phyloP scores from a whole-genome alignment of 1,140 invertebrate species.

The Caerostris extrusa region DNA sequence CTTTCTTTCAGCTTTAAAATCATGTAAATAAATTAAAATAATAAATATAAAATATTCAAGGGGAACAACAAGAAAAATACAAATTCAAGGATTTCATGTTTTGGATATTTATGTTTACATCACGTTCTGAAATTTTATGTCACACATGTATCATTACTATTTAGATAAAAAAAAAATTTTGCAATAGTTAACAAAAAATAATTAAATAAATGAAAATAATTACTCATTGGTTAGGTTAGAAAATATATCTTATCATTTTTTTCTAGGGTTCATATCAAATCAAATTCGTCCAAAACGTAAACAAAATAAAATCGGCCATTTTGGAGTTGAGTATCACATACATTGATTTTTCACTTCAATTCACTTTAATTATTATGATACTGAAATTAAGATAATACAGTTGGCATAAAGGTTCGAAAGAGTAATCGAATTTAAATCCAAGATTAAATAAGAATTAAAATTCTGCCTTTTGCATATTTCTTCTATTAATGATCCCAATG shows the following conservation, averaged over 20 bases:
- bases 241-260: neutral
- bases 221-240: too few species aligned
- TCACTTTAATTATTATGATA: neutral
- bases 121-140: neutral
- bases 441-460: too few species aligned
- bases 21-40: too few species aligned
- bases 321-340: constrained; percentile 12
- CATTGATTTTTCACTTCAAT: neutral
- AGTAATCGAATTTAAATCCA: too few species aligned
- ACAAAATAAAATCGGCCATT: constrained; percentile 54
- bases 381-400: too few species aligned
- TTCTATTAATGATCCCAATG: too few species aligned
- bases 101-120: neutral
- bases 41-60: neutral
- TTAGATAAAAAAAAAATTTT: too few species aligned
- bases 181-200: too few species aligned
- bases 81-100: neutral
- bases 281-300: constrained; percentile 32
- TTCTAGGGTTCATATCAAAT: neutral
- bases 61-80: neutral
- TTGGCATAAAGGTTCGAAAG: too few species aligned
- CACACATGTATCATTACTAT: too few species aligned
- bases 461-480: too few species aligned
- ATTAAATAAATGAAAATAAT: too few species aligned
- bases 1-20: neutral